Conservation (phyloP, 92 coral and sea anemone genomes). For the Palythoa grandiflora region DNA sequence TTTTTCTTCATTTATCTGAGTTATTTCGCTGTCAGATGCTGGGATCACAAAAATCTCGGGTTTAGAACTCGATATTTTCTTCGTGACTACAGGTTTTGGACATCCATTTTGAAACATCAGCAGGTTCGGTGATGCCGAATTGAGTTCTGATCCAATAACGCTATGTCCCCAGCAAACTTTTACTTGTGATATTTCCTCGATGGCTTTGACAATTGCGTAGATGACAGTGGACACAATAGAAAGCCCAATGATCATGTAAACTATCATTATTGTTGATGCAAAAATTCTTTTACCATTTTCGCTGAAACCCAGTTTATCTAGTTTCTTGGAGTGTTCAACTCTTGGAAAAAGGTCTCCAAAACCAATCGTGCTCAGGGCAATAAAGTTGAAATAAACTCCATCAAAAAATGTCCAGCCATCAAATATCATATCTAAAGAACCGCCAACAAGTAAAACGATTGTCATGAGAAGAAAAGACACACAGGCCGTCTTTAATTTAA, state of each 20-base stretch:
- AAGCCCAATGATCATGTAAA: conserved; percentile 76
- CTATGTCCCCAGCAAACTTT: conserved; percentile 48
- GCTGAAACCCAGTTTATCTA: conserved; percentile 75
- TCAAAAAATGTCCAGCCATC: conserved; percentile 93
- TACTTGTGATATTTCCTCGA: conserved; percentile 81
- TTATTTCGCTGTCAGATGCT: neutral
- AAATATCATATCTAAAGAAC: conserved; percentile 75
- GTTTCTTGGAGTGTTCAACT: conserved; percentile 76
- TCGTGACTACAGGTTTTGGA: neutral
- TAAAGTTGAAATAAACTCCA: conserved; percentile 86
- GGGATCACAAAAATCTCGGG: conserved; percentile 15
- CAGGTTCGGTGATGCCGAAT: neutral
- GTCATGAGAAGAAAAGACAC: conserved; percentile 80
- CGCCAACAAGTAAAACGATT: conserved; percentile 72
- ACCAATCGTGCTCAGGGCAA: conserved; percentile 87
- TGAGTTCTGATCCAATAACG: conserved; percentile 16
- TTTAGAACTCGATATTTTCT: neutral
- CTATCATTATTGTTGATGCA: conserved; percentile 74
- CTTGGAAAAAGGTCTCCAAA: conserved; percentile 94
- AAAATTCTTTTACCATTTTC: conserved; percentile 80
- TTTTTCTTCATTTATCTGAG: neutral
- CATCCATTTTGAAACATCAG: neutral
- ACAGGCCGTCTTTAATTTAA: conserved; percentile 70
- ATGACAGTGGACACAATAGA: conserved; percentile 82
- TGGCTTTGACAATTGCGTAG: conserved; percentile 75